Conservation (phyloP, 1,140 invertebrate genomes). For the Melitaea cinxia region DNA sequence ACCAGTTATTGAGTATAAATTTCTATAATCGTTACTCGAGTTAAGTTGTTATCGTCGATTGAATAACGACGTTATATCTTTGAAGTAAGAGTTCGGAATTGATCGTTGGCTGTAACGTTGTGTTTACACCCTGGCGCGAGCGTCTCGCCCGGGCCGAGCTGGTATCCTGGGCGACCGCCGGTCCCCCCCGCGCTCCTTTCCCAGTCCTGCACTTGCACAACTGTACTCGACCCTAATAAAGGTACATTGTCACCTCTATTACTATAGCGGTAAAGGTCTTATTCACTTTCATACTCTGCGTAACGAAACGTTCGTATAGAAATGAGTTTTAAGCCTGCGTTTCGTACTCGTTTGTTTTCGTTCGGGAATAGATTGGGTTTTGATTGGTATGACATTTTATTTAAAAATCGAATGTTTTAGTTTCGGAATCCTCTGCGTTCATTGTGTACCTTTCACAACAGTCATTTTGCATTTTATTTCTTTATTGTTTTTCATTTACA, state of each 20-base stretch:
- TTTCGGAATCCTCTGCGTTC: constrained; percentile 2
- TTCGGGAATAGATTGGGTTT: constrained; percentile 37
- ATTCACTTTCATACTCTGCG: constrained; percentile 1
- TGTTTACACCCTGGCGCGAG: constrained; percentile 52
- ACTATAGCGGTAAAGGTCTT: constrained; percentile 12
- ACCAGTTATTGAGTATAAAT: constrained; percentile 6
- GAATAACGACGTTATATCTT: constrained; percentile 18
- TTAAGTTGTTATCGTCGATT: constrained; percentile 5
- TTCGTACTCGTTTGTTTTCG: constrained; percentile 35
- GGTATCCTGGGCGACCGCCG: constrained; percentile 65
- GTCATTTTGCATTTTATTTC: neutral
- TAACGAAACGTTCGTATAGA: constrained; percentile 14
- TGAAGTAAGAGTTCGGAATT: constrained; percentile 40
- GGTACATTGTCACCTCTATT: constrained; percentile 25
- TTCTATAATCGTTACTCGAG: constrained; percentile 11
- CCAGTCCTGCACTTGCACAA: constrained; percentile 57
- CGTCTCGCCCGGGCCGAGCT: constrained; percentile 61
- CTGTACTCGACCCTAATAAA: constrained; percentile 32
- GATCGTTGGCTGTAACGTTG: constrained; percentile 37
- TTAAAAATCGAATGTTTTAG: constrained; percentile 28
- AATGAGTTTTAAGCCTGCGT: constrained; percentile 22
- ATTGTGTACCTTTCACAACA: neutral
- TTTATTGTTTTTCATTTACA: no score
- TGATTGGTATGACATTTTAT: constrained; percentile 39
- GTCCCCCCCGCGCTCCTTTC: constrained; percentile 37